phyloP scores from a whole-genome alignment of 2,797 vertebrate genomes.

The Anguilla obscura region DNA sequence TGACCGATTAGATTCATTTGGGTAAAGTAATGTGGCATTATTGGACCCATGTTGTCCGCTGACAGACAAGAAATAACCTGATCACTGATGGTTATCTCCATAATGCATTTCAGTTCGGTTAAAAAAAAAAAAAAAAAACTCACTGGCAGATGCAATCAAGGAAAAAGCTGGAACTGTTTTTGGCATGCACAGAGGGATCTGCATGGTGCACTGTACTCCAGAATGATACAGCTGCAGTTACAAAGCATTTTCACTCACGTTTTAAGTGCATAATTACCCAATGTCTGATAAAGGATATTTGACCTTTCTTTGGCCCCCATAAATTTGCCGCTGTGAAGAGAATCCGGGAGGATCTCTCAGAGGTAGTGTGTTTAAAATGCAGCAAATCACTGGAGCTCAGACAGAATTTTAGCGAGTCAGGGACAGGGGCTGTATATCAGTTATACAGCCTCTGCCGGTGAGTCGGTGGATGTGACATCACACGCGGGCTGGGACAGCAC shows the following conservation, averaged over 20 bases:
- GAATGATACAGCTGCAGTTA: neutral
- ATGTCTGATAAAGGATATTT: neutral
- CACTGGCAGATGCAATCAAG: neutral
- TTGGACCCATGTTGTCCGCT: neutral
- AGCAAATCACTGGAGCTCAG: conserved; percentile 25
- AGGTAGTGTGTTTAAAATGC: conserved; percentile 18
- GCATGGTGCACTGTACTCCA: neutral
- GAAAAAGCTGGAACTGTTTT: neutral
- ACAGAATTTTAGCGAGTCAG: conserved; percentile 16
- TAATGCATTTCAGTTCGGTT: neutral
- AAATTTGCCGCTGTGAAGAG: neutral
- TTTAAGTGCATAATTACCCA: conserved; percentile 1
- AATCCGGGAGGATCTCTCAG: neutral
- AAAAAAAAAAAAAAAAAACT: neutral
- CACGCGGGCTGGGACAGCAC: neutral
- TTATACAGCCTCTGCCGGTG: conserved; percentile 13
- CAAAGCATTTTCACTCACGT: neutral
- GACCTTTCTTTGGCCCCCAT: conserved; percentile 1
- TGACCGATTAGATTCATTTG: neutral
- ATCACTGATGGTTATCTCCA: neutral
- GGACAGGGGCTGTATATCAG: conserved; percentile 21
- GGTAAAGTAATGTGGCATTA: neutral
- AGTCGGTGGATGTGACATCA: neutral
- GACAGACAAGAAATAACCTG: neutral
- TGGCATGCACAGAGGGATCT: neutral